Conservation (phyloP, 2,888 invertebrate species). For the Scaeva pyrastri region DNA sequence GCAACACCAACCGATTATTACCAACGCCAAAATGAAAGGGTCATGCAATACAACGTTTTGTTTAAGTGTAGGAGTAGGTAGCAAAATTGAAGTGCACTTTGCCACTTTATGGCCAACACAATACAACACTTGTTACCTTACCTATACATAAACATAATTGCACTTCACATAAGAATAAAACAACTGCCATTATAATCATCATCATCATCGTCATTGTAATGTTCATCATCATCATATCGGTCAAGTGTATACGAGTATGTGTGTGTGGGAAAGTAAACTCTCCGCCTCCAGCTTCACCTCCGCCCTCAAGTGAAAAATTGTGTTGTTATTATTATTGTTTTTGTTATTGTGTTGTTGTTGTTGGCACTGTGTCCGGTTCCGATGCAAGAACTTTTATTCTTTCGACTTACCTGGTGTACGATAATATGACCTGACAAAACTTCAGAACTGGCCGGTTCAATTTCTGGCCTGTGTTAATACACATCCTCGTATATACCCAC, state of each 20-base stretch:
- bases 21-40: conserved; percentile 67
- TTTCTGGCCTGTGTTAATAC: conserved; percentile 26
- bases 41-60: conserved; percentile 73
- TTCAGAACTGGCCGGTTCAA: conserved; percentile 38
- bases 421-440: conserved; percentile 36
- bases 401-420: conserved; percentile 59
- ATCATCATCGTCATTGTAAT: conserved; percentile 72
- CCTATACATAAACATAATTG: too few species aligned
- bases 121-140: conserved; percentile 64
- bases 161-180: conserved; percentile 49
- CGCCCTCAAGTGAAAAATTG: conserved; percentile 29
- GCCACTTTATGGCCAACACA: conserved; percentile 33
- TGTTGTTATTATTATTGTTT: conserved; percentile 8
- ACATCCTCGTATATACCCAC: neutral
- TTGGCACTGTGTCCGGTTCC: conserved; percentile 35
- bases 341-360: conserved; percentile 47
- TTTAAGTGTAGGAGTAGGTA: conserved; percentile 6
- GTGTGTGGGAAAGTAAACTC: conserved; percentile 67
- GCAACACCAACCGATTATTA: conserved; percentile 72
- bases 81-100: conserved; percentile 71
- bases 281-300: neutral
- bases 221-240: conserved; percentile 68
- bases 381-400: conserved; percentile 73
- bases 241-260: too few species aligned
- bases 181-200: conserved; percentile 64